Evolutionary conservation across 1,140 invertebrate species (phyloP).

Genomic region (Halesus radiatus): DNA sequence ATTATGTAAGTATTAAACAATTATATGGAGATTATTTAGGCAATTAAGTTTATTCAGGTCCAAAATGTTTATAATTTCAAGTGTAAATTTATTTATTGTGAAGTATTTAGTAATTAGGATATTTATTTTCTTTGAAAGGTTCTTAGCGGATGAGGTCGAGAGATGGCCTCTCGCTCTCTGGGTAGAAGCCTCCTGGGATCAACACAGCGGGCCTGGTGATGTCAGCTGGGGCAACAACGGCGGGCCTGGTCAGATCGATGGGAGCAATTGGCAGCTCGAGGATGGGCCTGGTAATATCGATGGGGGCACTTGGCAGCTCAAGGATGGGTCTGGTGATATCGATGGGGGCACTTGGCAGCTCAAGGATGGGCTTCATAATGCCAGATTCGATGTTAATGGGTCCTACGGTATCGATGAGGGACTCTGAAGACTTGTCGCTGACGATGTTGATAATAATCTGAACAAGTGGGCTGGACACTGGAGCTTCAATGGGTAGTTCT

Average conservation of each 20-base stretch:
- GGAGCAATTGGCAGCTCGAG: neutral
- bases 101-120: too few species aligned
- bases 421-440: conserved; percentile 8
- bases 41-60: too few species aligned
- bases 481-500: neutral
- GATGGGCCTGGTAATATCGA: neutral
- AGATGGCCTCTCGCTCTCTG: neutral
- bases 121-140: neutral
- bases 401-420: too few species aligned
- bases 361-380: neutral
- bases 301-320: neutral
- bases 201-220: conserved; percentile 8
- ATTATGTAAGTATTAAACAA: too few species aligned
- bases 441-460: conserved; percentile 10
- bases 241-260: neutral
- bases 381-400: neutral
- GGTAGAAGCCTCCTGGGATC: neutral
- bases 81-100: too few species aligned
- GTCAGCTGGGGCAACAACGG: neutral
- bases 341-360: neutral
- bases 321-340: neutral
- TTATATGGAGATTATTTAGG: too few species aligned
- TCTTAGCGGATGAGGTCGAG: conserved; percentile 1
- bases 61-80: too few species aligned
- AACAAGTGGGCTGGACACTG: conserved; percentile 5